Evolutionary conservation across 2,888 invertebrate genomes (phyloP).

Genomic region (Polylopha cassiicola): DNA sequence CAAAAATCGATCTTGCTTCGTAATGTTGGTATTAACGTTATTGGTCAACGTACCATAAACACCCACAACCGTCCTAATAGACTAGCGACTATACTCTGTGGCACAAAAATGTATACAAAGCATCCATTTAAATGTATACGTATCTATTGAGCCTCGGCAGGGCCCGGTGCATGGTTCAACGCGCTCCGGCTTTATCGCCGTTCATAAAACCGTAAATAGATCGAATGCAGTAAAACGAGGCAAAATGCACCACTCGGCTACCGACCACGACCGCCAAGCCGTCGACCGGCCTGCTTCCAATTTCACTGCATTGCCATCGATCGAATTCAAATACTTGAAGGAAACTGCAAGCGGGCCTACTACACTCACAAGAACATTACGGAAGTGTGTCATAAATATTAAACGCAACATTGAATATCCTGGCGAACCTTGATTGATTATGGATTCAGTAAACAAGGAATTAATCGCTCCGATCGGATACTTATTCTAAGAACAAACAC

Average conservation of each 20-base stretch:
- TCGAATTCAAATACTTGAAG: conserved; percentile 46
- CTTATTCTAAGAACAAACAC: conserved; percentile 2
- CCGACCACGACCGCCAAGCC: conserved; percentile 34
- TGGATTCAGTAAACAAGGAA: conserved; percentile 6
- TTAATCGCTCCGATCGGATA: too few relatives aligned
- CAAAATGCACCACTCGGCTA: conserved; percentile 28
- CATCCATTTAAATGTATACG: conserved; percentile 36
- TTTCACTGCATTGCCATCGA: conserved; percentile 64
- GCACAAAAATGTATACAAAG: conserved; percentile 21
- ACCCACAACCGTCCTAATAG: too few relatives aligned
- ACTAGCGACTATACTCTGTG: too few relatives aligned
- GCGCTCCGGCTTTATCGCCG: conserved; percentile 54
- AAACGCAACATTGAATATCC: neutral
- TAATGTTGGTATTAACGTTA: too few relatives aligned
- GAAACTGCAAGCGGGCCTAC: conserved; percentile 9
- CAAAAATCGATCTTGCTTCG: too few relatives aligned
- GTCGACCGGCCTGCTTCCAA: conserved; percentile 55
- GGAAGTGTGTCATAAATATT: conserved; percentile 10
- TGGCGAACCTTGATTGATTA: conserved; percentile 10
- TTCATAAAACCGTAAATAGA: conserved; percentile 71
- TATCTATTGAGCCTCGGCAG: conserved; percentile 29
- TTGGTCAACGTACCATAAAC: too few relatives aligned
- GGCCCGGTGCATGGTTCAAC: conserved; percentile 43
- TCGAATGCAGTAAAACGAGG: conserved; percentile 67
- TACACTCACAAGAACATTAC: conserved; percentile 6